These are phyloP conservation scores for Leptinotarsa lineolata DNA, from an alignment of 1,140 invertebrate species.

Conservation along the genomic window DNA sequence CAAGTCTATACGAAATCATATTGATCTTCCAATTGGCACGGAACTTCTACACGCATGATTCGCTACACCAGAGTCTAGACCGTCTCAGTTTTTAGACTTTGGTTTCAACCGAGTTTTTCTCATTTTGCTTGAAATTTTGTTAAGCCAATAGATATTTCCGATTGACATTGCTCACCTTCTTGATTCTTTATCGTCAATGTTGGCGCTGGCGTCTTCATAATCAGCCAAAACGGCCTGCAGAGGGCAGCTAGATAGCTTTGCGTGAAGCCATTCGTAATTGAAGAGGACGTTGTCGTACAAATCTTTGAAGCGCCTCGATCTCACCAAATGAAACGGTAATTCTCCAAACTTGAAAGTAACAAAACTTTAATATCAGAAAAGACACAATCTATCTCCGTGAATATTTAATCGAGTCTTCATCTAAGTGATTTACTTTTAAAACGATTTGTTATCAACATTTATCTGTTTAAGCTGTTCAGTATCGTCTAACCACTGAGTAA, in stretches of 20 bases:
- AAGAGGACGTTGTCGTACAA: slow-evolving; percentile 93
- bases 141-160: not conserved
- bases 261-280: slow-evolving; percentile 97
- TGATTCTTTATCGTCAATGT: slow-evolving; percentile 84
- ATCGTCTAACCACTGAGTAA: too few species aligned
- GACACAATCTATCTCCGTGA: too few species aligned
- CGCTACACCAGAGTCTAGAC: too few species aligned
- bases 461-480: too few species aligned
- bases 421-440: too few species aligned
- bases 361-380: not conserved
- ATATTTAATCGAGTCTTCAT: too few species aligned
- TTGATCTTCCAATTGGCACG: too few species aligned
- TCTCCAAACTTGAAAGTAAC: slow-evolving; percentile 82
- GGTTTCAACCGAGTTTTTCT: too few species aligned
- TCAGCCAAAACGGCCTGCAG: slow-evolving; percentile 92
- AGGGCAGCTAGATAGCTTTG: slow-evolving; percentile 93
- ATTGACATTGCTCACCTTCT: slow-evolving; percentile 63
- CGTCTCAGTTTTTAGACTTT: too few species aligned
- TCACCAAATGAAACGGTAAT: slow-evolving; percentile 90
- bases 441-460: too few species aligned
- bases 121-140: not conserved
- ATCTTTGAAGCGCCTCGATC: slow-evolving; percentile 89
- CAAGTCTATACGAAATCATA: too few species aligned
- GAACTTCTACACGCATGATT: too few species aligned
- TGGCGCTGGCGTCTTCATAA: slow-evolving; percentile 90